A percentile compares a stretch with the other conserved stretches of the same genome.
Conservation (phyloP, 2,888 invertebrate genomes). For the Ctena decussata region DNA sequence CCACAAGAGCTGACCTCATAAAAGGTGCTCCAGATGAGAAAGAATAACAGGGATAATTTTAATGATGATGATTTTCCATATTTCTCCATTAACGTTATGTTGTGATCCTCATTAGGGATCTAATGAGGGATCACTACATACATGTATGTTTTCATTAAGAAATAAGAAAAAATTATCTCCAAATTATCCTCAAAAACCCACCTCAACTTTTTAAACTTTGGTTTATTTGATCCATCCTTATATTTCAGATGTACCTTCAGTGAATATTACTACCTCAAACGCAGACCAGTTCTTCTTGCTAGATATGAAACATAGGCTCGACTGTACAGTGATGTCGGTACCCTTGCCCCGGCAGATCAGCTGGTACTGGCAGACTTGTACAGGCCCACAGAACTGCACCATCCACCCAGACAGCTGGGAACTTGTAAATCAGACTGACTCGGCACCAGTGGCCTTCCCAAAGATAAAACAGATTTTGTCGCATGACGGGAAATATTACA, state of each 20-base stretch:
- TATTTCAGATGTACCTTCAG: slow-evolving; percentile 67
- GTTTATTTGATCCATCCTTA: too few species aligned
- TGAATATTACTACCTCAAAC: slow-evolving; percentile 45
- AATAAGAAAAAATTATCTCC: too few species aligned
- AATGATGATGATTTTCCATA: too few species aligned
- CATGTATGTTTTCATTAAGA: too few species aligned
- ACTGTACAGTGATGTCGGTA: slow-evolving; percentile 54
- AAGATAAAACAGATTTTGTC: slow-evolving; percentile 22
- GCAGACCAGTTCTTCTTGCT: slow-evolving; percentile 57
- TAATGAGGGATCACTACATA: too few species aligned
- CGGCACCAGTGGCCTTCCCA: slow-evolving; percentile 38
- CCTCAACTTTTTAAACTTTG: too few species aligned
- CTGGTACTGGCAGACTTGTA: slow-evolving; percentile 69
- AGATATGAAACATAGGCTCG: slow-evolving; percentile 38
- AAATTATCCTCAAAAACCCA: too few species aligned
- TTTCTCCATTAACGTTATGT: too few species aligned
- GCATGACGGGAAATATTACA: slow-evolving; percentile 35
- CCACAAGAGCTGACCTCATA: too few species aligned
- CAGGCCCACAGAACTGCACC: slow-evolving; percentile 39
- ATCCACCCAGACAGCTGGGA: slow-evolving; percentile 44
- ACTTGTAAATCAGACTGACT: slow-evolving; percentile 35
- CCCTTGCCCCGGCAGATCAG: slow-evolving; percentile 52
- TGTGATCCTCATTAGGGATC: too few species aligned
- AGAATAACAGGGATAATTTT: too few species aligned
- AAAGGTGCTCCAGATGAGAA: too few species aligned